Evolutionary conservation across 2,888 invertebrate genomes (phyloP).

Genomic region (Willowsia nigromaculata): DNA sequence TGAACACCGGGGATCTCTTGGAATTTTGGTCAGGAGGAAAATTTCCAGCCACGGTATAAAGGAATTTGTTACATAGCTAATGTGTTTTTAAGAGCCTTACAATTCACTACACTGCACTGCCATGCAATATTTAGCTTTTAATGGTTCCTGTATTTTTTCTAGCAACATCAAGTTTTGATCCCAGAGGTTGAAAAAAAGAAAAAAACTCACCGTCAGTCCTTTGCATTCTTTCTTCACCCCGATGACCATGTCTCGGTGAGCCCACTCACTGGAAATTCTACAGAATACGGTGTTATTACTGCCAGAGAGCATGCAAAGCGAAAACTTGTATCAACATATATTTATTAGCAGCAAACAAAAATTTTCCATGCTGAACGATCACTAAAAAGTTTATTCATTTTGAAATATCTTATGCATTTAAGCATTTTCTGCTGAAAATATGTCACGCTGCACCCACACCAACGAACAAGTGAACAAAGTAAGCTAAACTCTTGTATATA

Average conservation of each 20-base stretch:
- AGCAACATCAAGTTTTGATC: constrained; percentile 79
- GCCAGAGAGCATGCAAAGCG: constrained; percentile 72
- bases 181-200: constrained; percentile 78
- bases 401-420: background rate
- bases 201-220: constrained; percentile 78
- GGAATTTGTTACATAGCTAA: background rate
- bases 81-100: too few relatives aligned
- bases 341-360: constrained; percentile 64
- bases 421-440: too few relatives aligned
- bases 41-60: constrained; percentile 85
- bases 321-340: constrained; percentile 47
- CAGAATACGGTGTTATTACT: constrained; percentile 45
- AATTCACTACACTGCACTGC: background rate
- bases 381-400: background rate
- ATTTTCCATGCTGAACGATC: too few relatives aligned
- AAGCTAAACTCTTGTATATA: too few relatives aligned
- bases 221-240: constrained; percentile 80
- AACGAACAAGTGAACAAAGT: too few relatives aligned
- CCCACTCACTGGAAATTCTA: constrained; percentile 73
- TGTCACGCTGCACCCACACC: too few relatives aligned
- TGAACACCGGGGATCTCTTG: constrained; percentile 89
- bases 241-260: constrained; percentile 78
- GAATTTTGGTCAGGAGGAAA: constrained; percentile 87
- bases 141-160: background rate
- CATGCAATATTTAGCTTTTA: too few relatives aligned